These are phyloP conservation scores for Aspidiotus rigidus DNA, from an alignment of 2,888 invertebrate genomes.

Conservation along the genomic window DNA sequence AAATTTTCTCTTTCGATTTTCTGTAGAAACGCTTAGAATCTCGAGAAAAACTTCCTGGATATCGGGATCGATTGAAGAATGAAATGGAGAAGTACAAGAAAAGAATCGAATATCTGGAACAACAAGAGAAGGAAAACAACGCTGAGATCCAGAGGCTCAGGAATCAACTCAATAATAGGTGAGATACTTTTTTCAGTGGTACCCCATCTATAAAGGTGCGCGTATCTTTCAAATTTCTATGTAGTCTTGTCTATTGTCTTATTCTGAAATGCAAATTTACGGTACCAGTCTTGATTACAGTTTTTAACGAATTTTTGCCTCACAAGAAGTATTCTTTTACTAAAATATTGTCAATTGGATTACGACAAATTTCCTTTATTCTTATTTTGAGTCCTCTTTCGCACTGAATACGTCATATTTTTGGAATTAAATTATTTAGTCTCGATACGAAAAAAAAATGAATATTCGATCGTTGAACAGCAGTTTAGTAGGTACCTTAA, in stretches of 20 bases:
- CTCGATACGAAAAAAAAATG: too few species aligned
- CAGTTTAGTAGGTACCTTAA: background rate
- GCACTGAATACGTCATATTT: too few species aligned
- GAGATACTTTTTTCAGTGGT: background rate
- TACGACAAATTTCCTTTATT: too few species aligned
- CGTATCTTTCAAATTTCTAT: too few species aligned
- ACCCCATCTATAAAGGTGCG: background rate
- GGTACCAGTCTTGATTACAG: too few species aligned
- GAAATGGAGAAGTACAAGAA: constrained; percentile 44
- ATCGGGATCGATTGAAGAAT: constrained; percentile 39
- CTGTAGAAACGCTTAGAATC: constrained; percentile 18
- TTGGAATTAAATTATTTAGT: too few species aligned
- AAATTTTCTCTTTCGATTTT: background rate
- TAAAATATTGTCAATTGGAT: too few species aligned
- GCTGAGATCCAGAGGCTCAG: constrained; percentile 45
- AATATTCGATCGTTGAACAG: background rate
- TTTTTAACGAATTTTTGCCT: too few species aligned
- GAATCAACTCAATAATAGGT: constrained; percentile 44
- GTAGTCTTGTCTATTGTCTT: too few species aligned
- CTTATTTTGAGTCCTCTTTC: too few species aligned
- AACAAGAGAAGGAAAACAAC: constrained; percentile 42
- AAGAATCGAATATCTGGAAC: constrained; percentile 41
- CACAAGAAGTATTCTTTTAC: too few species aligned
- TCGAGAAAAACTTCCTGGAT: constrained; percentile 35
- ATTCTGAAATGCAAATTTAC: too few species aligned